Conservation (phyloP, 2,113 vertebrate genomes). For the Nothobranchius furzeri region DNA sequence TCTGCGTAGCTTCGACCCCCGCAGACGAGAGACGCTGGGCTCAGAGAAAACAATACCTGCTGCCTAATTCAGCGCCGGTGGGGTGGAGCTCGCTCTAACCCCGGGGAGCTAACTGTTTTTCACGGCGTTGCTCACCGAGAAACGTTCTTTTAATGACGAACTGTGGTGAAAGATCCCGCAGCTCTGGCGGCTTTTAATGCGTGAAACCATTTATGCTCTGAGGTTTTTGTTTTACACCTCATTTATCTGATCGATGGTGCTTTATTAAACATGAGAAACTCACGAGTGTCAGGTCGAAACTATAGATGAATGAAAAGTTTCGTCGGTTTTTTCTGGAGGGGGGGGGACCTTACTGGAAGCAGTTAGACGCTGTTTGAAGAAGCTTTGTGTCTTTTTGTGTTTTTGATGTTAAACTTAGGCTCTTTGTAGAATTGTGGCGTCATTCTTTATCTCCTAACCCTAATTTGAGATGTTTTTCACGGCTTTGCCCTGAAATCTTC, state of each 20-base stretch:
- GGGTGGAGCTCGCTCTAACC: not conserved
- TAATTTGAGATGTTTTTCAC: too few species aligned
- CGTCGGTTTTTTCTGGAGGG: too few species aligned
- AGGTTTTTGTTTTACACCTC: slow-evolving; percentile 1
- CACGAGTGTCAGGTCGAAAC: not conserved
- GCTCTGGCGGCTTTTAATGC: slow-evolving; percentile 6
- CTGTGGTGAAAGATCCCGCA: slow-evolving; percentile 10
- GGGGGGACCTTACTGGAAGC: too few species aligned
- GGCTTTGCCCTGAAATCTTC: not conserved
- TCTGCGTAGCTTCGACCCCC: slow-evolving; percentile 5
- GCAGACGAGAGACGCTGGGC: slow-evolving; percentile 2
- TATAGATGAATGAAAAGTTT: not conserved
- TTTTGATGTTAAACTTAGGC: too few species aligned
- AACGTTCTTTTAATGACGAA: slow-evolving; percentile 1
- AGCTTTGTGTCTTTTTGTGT: too few species aligned
- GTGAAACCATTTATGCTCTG: not conserved
- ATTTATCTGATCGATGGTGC: slow-evolving; percentile 20
- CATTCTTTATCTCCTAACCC: too few species aligned
- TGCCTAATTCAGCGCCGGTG: not conserved
- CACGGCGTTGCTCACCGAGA: slow-evolving; percentile 5
- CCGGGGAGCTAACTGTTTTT: slow-evolving; percentile 11
- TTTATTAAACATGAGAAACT: not conserved
- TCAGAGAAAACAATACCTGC: slow-evolving; percentile 18
- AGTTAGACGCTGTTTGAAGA: too few species aligned
- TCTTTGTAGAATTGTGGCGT: too few species aligned